phyloP scores from a whole-genome alignment of 2,888 invertebrate species.

The Alentia gelatinosa region DNA sequence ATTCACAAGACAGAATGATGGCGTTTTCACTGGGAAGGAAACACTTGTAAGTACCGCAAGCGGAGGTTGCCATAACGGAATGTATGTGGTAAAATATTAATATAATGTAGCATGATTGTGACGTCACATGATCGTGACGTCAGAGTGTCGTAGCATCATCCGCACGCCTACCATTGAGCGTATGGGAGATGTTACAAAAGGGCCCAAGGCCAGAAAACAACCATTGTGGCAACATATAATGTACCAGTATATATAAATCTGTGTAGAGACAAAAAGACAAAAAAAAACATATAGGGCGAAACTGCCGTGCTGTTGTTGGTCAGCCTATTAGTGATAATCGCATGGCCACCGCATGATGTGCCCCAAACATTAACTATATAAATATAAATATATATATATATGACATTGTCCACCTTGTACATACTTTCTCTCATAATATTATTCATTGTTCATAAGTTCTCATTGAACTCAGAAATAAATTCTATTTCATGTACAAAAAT shows the following conservation, averaged over 20 bases:
- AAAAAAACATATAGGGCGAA: slow-evolving; percentile 1
- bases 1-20: neutral
- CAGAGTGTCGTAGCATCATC: neutral
- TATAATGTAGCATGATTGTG: slow-evolving; percentile 10
- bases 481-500: slow-evolving; percentile 55
- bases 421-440: slow-evolving; percentile 57
- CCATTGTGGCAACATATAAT: neutral
- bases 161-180: neutral
- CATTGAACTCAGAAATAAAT: slow-evolving; percentile 54
- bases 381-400: slow-evolving; percentile 45
- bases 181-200: neutral
- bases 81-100: slow-evolving; percentile 2
- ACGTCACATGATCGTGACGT: neutral
- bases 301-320: slow-evolving; percentile 47
- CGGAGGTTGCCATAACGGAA: neutral
- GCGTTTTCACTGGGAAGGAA: neutral
- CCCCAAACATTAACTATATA: slow-evolving; percentile 46
- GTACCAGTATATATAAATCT: slow-evolving; percentile 42
- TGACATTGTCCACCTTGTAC: slow-evolving; percentile 52
- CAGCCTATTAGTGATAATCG: slow-evolving; percentile 41
- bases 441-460: slow-evolving; percentile 58
- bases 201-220: slow-evolving; percentile 36
- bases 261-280: slow-evolving; percentile 5
- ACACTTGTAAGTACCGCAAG: neutral
- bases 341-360: slow-evolving; percentile 30